A percentile compares a stretch with the other conserved stretches of the same genome.
phyloP scores from a whole-genome alignment of 2,113 vertebrate genomes.

The Stomatorhinus ivindoensis region DNA sequence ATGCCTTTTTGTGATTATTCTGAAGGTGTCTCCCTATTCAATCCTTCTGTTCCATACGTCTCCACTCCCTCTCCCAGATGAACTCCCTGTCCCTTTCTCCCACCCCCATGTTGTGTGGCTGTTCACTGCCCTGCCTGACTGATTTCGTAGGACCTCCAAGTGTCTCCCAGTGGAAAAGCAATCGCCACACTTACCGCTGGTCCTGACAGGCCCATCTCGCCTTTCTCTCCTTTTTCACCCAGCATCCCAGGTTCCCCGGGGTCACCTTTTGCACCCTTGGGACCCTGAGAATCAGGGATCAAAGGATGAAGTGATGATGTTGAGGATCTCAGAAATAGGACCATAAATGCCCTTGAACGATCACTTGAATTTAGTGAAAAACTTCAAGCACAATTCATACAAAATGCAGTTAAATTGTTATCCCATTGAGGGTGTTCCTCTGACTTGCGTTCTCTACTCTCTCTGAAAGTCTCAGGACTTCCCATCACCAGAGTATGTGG shows the following conservation, averaged over 20 bases:
- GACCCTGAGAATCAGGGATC: conserved; percentile 56
- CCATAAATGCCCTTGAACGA: neutral
- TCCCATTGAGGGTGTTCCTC: neutral
- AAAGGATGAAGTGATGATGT: neutral
- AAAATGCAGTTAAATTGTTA: neutral
- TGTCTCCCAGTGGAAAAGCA: neutral
- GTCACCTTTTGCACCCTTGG: conserved; percentile 73
- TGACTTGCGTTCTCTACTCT: neutral
- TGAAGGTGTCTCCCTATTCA: neutral
- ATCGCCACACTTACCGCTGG: conserved; percentile 64
- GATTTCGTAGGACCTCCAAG: neutral
- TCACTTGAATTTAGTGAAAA: neutral
- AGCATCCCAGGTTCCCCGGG: conserved; percentile 60
- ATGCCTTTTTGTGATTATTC: neutral
- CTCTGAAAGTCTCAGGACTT: neutral
- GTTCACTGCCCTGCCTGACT: neutral
- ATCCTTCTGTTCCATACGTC: neutral
- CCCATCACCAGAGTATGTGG: neutral
- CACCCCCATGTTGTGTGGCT: neutral
- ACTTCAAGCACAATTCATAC: neutral
- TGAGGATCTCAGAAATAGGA: neutral
- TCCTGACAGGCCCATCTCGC: conserved; percentile 74
- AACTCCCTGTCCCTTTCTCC: neutral
- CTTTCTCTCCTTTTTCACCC: conserved; percentile 76
- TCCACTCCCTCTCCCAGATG: neutral